Percentiles rank a stretch among this genome's conserved stretches.
phyloP scores from a whole-genome alignment of 2,888 invertebrate species.

The Euplexia lucipara region DNA sequence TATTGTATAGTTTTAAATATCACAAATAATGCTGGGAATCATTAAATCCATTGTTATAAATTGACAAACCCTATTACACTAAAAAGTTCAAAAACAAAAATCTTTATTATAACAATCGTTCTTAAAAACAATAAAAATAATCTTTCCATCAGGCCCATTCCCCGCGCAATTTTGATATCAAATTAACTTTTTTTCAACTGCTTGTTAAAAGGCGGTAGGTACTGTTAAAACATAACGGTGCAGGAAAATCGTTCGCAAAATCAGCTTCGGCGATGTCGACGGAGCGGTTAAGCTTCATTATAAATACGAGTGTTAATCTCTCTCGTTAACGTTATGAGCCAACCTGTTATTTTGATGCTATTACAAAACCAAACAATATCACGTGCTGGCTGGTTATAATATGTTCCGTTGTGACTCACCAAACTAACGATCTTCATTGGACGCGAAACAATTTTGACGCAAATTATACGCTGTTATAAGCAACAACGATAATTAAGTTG shows the following conservation, averaged over 20 bases:
- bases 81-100: conserved; percentile 3
- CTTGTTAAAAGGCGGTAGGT: conserved; percentile 53
- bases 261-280: conserved; percentile 46
- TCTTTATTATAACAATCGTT: conserved; percentile 15
- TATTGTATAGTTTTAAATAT: no score
- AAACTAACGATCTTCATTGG: conserved; percentile 83
- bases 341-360: conserved; percentile 86
- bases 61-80: not conserved
- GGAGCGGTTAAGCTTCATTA: conserved; percentile 60
- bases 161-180: conserved; percentile 41
- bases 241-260: conserved; percentile 56
- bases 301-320: conserved; percentile 78
- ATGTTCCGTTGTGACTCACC: conserved; percentile 76
- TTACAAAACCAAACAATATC: conserved; percentile 88
- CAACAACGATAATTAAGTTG: conserved; percentile 87
- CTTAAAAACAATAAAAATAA: conserved; percentile 46
- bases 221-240: conserved; percentile 64
- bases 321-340: conserved; percentile 81
- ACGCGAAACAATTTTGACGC: conserved; percentile 88
- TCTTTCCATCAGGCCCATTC: conserved; percentile 30
- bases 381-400: conserved; percentile 78
- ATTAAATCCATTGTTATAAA: conserved; percentile 2
- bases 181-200: conserved; percentile 54
- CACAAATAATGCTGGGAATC: not conserved
- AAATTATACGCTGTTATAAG: conserved; percentile 88